Conservation (phyloP, 2,797 vertebrate genomes). For the Paguma larvata region DNA sequence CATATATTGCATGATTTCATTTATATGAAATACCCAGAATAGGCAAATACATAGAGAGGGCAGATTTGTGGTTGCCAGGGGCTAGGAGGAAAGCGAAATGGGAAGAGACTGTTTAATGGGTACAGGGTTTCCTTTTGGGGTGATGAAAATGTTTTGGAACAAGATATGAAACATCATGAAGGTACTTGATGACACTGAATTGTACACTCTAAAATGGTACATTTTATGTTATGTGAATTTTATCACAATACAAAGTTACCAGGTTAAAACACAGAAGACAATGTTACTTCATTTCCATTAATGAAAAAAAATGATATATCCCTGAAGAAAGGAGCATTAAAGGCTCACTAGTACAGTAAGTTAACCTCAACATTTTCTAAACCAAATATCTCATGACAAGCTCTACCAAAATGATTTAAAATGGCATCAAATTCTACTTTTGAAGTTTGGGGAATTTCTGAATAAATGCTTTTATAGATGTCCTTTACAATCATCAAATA, state of each 20-base stretch:
- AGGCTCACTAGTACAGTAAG: constrained; percentile 47
- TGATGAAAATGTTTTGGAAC: constrained; percentile 59
- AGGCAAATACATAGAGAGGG: constrained; percentile 34
- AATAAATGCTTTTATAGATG: constrained; percentile 55
- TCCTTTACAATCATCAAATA: constrained; percentile 46
- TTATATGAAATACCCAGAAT: constrained; percentile 59
- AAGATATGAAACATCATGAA: constrained; percentile 34
- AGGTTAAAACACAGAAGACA: constrained; percentile 50
- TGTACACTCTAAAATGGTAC: constrained; percentile 35
- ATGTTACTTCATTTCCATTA: constrained; percentile 36
- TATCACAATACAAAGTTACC: constrained; percentile 25
- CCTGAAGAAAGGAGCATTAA: background rate
- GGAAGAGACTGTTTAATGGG: background rate
- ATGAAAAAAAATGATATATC: constrained; percentile 3
- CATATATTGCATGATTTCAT: background rate
- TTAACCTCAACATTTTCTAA: constrained; percentile 63
- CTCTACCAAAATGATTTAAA: constrained; percentile 66
- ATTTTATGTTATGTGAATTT: constrained; percentile 27
- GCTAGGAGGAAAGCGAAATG: background rate
- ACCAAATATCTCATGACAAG: constrained; percentile 37
- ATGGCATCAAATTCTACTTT: constrained; percentile 56
- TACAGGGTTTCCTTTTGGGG: background rate
- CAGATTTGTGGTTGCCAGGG: background rate
- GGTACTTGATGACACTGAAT: constrained; percentile 21
- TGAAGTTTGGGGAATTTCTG: constrained; percentile 54